Evolutionary conservation across 2,797 vertebrate species (phyloP).

Genomic region (Lacerta viridis): DNA sequence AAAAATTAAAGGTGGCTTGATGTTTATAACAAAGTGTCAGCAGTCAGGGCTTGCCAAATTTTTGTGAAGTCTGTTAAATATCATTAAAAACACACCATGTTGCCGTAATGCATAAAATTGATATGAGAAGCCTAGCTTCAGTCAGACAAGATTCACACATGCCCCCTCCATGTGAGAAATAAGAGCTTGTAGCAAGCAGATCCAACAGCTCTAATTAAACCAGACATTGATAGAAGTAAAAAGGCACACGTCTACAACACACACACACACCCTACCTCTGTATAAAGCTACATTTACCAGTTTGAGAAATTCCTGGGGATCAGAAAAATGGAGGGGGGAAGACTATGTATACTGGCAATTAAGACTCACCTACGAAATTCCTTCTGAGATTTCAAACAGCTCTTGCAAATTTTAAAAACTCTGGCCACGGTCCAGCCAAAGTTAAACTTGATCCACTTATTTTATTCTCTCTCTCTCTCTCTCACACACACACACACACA

Average conservation of each 20-base stretch:
- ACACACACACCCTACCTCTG: neutral
- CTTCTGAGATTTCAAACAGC: slow-evolving; percentile 50
- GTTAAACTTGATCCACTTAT: neutral
- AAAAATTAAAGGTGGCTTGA: neutral
- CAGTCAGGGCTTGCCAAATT: slow-evolving; percentile 30
- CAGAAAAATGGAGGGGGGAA: slow-evolving; percentile 34
- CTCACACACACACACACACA: neutral
- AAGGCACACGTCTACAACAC: neutral
- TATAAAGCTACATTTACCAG: neutral
- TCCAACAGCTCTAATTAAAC: slow-evolving; percentile 48
- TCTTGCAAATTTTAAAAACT: slow-evolving; percentile 54
- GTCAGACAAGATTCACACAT: neutral
- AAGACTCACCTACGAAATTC: neutral
- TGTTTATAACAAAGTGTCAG: slow-evolving; percentile 44
- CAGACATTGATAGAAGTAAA: slow-evolving; percentile 32
- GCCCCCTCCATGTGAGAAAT: slow-evolving; percentile 11
- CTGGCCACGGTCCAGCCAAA: neutral
- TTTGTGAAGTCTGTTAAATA: slow-evolving; percentile 23
- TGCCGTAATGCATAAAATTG: slow-evolving; percentile 41
- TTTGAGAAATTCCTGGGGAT: slow-evolving; percentile 54
- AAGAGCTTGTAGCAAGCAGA: slow-evolving; percentile 7
- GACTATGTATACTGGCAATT: slow-evolving; percentile 28
- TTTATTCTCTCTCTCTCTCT: neutral
- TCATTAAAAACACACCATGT: slow-evolving; percentile 20
- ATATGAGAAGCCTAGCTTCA: neutral